Base-by-base conservation (phyloP, 1,140 invertebrate genomes). In the Harlomillsia oculata region DNA sequence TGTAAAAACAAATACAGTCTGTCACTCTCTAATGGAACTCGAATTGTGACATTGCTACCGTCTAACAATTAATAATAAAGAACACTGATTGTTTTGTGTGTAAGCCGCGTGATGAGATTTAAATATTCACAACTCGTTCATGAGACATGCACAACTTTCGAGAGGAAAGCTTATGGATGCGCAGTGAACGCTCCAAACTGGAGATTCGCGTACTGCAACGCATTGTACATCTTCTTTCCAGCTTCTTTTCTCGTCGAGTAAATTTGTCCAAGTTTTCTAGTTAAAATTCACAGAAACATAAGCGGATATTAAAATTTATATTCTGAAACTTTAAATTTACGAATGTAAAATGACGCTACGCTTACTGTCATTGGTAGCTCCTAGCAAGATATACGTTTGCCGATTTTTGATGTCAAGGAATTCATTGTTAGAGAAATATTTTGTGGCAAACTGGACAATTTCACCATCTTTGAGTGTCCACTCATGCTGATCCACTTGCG, bases 321-420 rank as follows among this genome's bases (percentile, higher is more conserved):
- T 50, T 8, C n/a, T 29, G 5, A 29, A 18, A 26, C 3, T n/a
- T 13, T 21, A 43, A 43, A 43, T 20, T 23, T 45, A 18, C 6
- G 6, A 25, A 45, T 20, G 26, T 1, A 39, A 16, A 20, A 23
- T 32, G 8, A 13, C 16, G 30, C 14, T 16, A 5, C 34, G 51
- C 60, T 56, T 57, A 68, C 67, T 68, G 20, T 65, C 63, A 54
- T 63, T 64, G 9, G 67, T 68, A 20, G 66, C 65, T 49, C 67
- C 67, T 20, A 66, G 49, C 4, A 68, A 51, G 39, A 63, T 59
- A 30, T 67, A 68, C 14, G 59, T 60, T 30, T 67, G 66, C 14
- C 61, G 59, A 43, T 46, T 45, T 41, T 54, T 60, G 14, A 68
- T 39, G 9, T 41, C 34, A 13, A 18, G 36, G 51, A 67, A 67